A percentile compares a stretch with the other conserved stretches of the same genome.
These are phyloP conservation scores for Rhincodon typus DNA, from an alignment of 2,797 vertebrate genomes.

Conservation along the genomic window DNA sequence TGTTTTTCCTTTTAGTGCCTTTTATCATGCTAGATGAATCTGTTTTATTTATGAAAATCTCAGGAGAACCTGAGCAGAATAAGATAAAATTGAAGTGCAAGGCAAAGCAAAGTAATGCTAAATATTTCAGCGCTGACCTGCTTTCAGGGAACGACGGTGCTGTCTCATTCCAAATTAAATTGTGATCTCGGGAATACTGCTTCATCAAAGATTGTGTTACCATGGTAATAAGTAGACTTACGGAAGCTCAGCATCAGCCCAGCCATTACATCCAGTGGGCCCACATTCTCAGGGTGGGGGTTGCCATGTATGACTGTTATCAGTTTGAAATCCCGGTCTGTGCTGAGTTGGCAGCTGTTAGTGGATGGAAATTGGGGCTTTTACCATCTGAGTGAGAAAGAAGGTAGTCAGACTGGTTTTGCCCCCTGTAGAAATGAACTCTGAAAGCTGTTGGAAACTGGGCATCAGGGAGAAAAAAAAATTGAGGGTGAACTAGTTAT, in stretches of 20 bases:
- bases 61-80: not conserved
- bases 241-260: not conserved
- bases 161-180: not conserved
- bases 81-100: not conserved
- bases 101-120: not conserved
- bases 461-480: not conserved
- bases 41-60: not conserved
- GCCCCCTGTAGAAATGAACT: not conserved
- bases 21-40: not conserved
- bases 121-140: not conserved
- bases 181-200: not conserved
- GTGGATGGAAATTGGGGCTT: not conserved
- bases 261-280: not conserved
- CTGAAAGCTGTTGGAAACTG: not conserved
- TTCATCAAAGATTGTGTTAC: not conserved
- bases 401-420: not conserved
- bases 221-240: not conserved
- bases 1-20: not conserved
- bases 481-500: no score
- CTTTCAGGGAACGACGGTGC: not conserved
- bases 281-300: not conserved
- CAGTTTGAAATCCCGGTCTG: not conserved
- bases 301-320: not conserved
- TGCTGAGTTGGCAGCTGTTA: not conserved
- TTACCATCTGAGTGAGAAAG: not conserved